These are phyloP conservation scores for Pseudorectes ferrugineus DNA, from an alignment of 2,113 vertebrate species.

Conservation along the genomic window DNA sequence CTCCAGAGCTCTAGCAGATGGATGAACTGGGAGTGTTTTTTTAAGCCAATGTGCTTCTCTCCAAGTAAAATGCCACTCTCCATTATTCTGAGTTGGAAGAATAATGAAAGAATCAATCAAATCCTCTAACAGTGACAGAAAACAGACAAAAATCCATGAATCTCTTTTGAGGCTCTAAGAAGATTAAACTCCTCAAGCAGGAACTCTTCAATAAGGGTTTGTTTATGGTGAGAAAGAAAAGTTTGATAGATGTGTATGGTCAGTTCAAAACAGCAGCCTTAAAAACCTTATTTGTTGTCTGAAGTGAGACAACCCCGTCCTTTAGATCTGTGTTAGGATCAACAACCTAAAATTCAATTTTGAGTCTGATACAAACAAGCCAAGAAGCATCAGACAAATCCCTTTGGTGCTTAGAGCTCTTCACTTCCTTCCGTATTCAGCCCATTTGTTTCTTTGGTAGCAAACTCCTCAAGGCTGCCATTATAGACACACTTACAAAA, in stretches of 20 bases:
- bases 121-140: constrained; percentile 44
- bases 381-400: background rate
- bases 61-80: constrained; percentile 1
- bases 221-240: background rate
- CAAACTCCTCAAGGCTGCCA: background rate
- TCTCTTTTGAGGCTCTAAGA: constrained; percentile 2
- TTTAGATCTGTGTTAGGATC: background rate
- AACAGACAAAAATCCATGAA: constrained; percentile 38
- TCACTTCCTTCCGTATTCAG: background rate
- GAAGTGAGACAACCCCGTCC: background rate
- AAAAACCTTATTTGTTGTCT: background rate
- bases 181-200: background rate
- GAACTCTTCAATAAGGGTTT: background rate
- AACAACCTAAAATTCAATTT: background rate
- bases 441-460: background rate
- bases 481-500: background rate
- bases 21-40: background rate
- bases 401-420: background rate
- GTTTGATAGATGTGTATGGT: background rate
- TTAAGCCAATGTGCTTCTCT: background rate
- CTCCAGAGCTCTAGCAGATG: background rate
- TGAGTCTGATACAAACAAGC: background rate
- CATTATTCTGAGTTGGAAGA: constrained; percentile 25
- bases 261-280: background rate
- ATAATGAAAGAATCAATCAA: constrained; percentile 60